Percentiles rank a stretch among this genome's conserved stretches.
Conservation (phyloP, 1,140 invertebrate species). For the Lanistes nyassanus region DNA sequence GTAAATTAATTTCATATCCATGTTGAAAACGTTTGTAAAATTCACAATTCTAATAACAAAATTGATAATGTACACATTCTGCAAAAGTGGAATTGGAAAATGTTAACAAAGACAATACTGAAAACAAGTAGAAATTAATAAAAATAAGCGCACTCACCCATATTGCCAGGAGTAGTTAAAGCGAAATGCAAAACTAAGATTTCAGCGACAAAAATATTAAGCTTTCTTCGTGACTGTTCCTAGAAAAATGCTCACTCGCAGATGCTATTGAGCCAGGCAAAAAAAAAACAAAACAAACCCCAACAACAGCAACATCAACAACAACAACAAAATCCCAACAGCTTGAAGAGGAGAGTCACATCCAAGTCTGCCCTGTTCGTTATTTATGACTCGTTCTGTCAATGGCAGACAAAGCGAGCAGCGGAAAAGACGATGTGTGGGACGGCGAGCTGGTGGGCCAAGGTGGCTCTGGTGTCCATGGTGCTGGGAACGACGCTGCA, state of each 20-base stretch:
- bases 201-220: neutral
- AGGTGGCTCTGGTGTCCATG: constrained; percentile 28
- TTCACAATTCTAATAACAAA: no score
- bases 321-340: neutral
- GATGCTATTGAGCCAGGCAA: neutral
- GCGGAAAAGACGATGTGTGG: constrained; percentile 29
- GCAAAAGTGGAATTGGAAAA: no score
- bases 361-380: neutral
- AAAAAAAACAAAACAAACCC: neutral
- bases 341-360: neutral
- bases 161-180: neutral
- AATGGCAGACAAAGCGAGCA: neutral
- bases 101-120: no score
- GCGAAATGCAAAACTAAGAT: neutral
- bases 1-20: no score
- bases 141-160: no score
- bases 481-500: constrained; percentile 26
- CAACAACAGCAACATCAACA: neutral
- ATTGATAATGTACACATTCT: no score
- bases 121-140: no score
- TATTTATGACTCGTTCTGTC: neutral
- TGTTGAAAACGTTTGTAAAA: no score
- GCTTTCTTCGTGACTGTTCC: neutral
- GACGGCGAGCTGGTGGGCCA: constrained; percentile 31
- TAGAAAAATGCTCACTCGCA: neutral